phyloP scores from a whole-genome alignment of 2,113 vertebrate genomes.

The Lasiurus cinereus region DNA sequence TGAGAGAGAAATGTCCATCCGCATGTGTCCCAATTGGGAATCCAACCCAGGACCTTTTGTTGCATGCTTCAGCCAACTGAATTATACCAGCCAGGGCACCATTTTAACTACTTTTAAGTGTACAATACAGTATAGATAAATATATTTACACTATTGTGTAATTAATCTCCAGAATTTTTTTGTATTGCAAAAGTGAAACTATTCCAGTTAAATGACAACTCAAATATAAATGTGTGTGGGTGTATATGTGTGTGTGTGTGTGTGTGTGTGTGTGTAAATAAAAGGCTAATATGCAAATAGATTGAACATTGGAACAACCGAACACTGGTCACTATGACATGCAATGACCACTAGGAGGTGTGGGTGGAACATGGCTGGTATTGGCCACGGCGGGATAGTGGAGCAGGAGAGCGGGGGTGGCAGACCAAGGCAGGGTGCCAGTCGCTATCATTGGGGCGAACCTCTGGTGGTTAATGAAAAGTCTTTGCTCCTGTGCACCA shows the following conservation, averaged over 20 bases:
- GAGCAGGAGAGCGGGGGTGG: too few relatives aligned
- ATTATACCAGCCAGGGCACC: neutral
- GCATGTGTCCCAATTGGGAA: neutral
- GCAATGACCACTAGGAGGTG: too few relatives aligned
- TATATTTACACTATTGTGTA: neutral
- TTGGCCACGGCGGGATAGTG: too few relatives aligned
- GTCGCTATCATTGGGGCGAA: too few relatives aligned
- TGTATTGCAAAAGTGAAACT: neutral
- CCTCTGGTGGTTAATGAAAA: too few relatives aligned
- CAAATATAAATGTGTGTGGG: neutral
- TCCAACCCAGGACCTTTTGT: neutral
- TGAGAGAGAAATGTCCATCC: neutral
- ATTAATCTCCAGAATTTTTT: neutral
- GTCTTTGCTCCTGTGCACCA: too few relatives aligned
- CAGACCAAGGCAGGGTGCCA: too few relatives aligned
- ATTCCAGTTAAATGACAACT: neutral
- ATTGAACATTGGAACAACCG: neutral
- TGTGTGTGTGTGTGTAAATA: too few relatives aligned
- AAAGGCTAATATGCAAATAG: too few relatives aligned
- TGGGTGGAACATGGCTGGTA: too few relatives aligned
- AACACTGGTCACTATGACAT: too few relatives aligned
- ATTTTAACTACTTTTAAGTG: neutral
- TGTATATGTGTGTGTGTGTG: too few relatives aligned
- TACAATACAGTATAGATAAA: neutral
- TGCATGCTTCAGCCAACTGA: neutral